Percentiles rank a stretch among this genome's conserved stretches.
phyloP scores from a whole-genome alignment of 2,113 vertebrate genomes.

The Tyto alba region DNA sequence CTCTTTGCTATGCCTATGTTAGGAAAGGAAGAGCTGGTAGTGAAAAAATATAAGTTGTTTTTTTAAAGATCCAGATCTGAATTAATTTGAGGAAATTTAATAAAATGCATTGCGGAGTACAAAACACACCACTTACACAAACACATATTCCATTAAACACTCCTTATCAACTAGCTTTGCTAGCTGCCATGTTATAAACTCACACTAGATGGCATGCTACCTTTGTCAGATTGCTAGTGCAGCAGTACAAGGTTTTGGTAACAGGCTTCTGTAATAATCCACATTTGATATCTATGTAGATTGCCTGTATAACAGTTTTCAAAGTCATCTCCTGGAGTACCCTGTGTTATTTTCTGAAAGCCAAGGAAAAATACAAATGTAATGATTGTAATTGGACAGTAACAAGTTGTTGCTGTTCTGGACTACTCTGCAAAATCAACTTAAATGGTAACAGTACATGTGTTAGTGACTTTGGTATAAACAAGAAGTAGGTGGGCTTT shows the following conservation, averaged over 20 bases:
- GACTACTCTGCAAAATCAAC: neutral
- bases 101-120: neutral
- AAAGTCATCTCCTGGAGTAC: neutral
- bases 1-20: neutral
- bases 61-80: neutral
- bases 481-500: neutral
- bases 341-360: neutral
- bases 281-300: neutral
- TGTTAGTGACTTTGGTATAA: neutral
- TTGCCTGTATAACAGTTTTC: neutral
- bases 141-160: neutral
- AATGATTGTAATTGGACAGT: neutral
- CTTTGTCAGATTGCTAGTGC: neutral
- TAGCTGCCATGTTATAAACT: neutral
- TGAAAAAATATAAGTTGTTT: neutral
- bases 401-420: neutral
- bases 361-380: neutral
- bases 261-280: neutral
- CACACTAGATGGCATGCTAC: neutral
- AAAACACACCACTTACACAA: neutral
- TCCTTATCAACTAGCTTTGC: no score
- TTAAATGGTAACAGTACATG: neutral
- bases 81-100: accelerated
- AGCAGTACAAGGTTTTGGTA: neutral
- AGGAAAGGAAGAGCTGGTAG: neutral